Percentiles rank a stretch among this genome's conserved stretches.
phyloP scores from a whole-genome alignment of 2,888 invertebrate genomes.

The Hydrotaea cyrtoneurina region DNA sequence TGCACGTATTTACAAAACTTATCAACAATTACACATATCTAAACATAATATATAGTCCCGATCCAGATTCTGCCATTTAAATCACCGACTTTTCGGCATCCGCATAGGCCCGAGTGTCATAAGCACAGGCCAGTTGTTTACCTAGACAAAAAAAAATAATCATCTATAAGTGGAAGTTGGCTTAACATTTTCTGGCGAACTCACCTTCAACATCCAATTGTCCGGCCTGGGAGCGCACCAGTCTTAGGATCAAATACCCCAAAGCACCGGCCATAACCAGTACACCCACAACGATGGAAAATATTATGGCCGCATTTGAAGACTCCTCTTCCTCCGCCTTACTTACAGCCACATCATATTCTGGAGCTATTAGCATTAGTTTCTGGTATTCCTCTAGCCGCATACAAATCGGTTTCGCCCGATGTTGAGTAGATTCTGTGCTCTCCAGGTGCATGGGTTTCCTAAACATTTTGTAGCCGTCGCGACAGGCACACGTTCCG shows the following conservation, averaged over 20 bases:
- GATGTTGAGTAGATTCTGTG: constrained; percentile 2
- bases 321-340: not conserved
- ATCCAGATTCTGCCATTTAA: not conserved
- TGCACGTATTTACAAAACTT: not conserved
- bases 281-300: constrained; percentile 53
- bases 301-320: constrained; percentile 1
- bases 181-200: too few species aligned
- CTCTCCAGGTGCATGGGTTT: not conserved
- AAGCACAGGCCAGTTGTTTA: constrained; percentile 55
- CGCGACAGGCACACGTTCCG: constrained; percentile 58
- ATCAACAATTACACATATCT: not conserved
- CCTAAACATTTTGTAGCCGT: constrained; percentile 45
- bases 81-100: constrained; percentile 41
- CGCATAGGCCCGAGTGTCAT: constrained; percentile 38
- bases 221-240: constrained; percentile 16
- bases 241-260: constrained; percentile 37
- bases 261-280: constrained; percentile 37
- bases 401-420: constrained; percentile 30
- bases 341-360: not conserved
- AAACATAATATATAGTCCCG: not conserved
- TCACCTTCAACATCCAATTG: constrained; percentile 62
- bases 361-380: not conserved
- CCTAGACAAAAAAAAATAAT: constrained; percentile 47
- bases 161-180: too few species aligned
- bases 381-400: not conserved